Conservation (phyloP, 2,888 invertebrate species). For the Drosophila macrothrix region DNA sequence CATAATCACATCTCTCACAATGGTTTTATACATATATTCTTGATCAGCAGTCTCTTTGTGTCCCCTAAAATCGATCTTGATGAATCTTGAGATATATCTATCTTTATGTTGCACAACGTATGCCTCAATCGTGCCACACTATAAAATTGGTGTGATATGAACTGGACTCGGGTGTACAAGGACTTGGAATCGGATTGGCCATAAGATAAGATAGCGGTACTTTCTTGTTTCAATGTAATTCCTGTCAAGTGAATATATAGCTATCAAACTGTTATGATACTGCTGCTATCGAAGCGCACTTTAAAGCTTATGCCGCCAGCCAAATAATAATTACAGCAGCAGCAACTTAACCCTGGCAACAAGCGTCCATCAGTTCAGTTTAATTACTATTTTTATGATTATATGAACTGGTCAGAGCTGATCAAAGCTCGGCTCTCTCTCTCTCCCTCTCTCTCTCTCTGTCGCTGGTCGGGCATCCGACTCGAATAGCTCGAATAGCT, state of each 20-base stretch:
- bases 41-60: neutral
- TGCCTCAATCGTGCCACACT: no score
- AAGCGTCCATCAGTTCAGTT: slow-evolving; percentile 23
- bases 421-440: slow-evolving; percentile 17
- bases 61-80: neutral
- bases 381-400: neutral
- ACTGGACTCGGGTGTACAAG: neutral
- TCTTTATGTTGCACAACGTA: no score
- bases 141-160: neutral
- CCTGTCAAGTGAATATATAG: neutral
- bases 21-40: neutral
- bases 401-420: neutral
- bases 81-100: neutral
- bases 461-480: neutral
- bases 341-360: slow-evolving; percentile 12
- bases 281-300: neutral
- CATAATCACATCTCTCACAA: neutral
- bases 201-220: neutral
- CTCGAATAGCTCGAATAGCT: neutral
- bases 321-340: slow-evolving; percentile 28
- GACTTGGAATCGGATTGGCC: neutral
- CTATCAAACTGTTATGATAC: neutral
- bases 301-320: slow-evolving; percentile 18
- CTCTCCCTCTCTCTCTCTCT: no score
- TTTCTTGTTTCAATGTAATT: neutral